A percentile compares a stretch with the other conserved stretches of the same genome.
Conservation (phyloP, 1,140 invertebrate genomes). For the Sarcophaga bullata region DNA sequence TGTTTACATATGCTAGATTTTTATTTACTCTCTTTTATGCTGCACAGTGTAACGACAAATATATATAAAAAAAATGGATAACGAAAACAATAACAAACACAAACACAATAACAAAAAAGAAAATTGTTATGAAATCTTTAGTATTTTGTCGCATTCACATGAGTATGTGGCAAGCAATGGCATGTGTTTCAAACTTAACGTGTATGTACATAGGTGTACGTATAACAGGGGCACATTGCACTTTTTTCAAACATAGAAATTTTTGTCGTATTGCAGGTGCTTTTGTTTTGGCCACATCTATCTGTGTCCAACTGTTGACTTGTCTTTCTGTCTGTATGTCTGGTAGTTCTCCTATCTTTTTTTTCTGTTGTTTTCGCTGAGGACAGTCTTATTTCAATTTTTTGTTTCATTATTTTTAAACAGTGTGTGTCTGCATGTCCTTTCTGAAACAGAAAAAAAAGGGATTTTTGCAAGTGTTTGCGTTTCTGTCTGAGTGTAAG, state of each 20-base stretch:
- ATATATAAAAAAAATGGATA: no score
- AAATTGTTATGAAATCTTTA: no score
- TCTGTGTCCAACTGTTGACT: slow-evolving; percentile 38
- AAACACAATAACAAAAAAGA: no score
- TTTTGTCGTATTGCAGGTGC: slow-evolving; percentile 61
- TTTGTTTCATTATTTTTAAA: slow-evolving; percentile 9
- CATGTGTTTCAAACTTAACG: neutral
- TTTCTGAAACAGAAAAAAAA: neutral
- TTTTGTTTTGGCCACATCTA: slow-evolving; percentile 51
- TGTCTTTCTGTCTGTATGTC: slow-evolving; percentile 12
- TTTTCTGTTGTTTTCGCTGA: neutral
- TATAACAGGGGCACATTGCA: neutral
- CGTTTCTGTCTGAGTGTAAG: slow-evolving; percentile 13
- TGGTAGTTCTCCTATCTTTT: neutral
- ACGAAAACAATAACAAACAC: no score
- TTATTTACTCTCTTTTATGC: no score
- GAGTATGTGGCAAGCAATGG: neutral
- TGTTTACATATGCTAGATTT: no score
- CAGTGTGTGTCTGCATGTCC: neutral
- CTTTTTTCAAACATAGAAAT: slow-evolving; percentile 28
- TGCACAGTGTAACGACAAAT: no score
- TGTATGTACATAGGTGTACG: neutral
- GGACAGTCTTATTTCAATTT: neutral
- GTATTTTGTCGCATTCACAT: slow-evolving; percentile 29
- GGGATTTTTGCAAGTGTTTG: neutral